Evolutionary conservation across 2,113 vertebrate species (phyloP), one percentile per base, ranked within the genome.

Genomic region (Anoura caudifer): DNA sequence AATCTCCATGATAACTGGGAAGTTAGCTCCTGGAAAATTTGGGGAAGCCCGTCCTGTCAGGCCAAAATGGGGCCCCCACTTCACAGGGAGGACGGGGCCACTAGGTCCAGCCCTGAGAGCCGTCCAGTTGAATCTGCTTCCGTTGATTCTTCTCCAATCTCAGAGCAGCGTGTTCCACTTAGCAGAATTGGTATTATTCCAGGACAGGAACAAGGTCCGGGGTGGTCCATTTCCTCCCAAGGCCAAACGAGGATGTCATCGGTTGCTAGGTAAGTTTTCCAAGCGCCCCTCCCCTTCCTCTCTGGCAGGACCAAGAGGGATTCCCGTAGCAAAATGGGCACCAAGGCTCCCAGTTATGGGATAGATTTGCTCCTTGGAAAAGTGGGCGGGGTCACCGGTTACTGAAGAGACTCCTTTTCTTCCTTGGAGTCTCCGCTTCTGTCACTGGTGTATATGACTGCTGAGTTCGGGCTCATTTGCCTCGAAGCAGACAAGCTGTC

Each of bases 401-500:
- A 73, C 45, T 12, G 33, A 20, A 10, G 10, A 26, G 65, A 43
- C 13, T 19, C 2, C 2, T 7, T 38, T 12, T 59, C 47, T 28
- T 5, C 38, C 0, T 2, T 7, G 33, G 26, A 3, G 7, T 84
- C 24, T 15, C 4, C 0, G 0, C 0, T 2, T 2, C 12, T 5
- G 8, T 81, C 14, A 28, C 38, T 7, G 38, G 4, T 65, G 36
- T 9, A 45, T 26, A 1, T 0, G 1, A 10, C 1, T 9, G 0
- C 2, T 0, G 24, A 41, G n/a, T 2, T 4, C 0, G 20, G 28
- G 67, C 59, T 72, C 52, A 12, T 28, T 7, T 15, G n/a, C 20
- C 22, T 43, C 0, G 52, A 28, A 2, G 1, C 0, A 36, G 0
- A 4, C 1, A 43, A 0, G 38, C 28, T 59, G 59, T 7, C 0